phyloP scores from a whole-genome alignment of 2,797 vertebrate genomes.

The Choloepus didactylus region DNA sequence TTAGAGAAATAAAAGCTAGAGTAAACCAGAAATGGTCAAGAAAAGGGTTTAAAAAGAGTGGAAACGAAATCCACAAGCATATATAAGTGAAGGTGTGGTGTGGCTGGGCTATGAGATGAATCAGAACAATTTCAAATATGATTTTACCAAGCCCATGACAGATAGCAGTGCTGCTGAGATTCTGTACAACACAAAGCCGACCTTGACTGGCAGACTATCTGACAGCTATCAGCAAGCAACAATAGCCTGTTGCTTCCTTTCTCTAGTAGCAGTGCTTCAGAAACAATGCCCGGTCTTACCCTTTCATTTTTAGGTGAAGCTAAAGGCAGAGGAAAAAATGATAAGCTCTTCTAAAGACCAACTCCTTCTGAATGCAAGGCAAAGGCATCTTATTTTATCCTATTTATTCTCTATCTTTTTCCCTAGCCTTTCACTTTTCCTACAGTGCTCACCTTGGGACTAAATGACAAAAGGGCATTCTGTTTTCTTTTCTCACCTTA shows the following conservation, averaged over 20 bases:
- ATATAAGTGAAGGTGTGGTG: background rate
- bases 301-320: background rate
- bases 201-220: background rate
- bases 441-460: background rate
- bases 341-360: background rate
- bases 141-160: background rate
- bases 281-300: background rate
- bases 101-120: background rate
- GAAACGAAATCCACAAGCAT: background rate
- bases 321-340: background rate
- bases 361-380: background rate
- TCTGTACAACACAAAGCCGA: background rate
- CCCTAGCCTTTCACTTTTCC: background rate
- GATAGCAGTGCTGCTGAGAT: background rate
- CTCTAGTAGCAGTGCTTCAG: background rate
- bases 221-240: background rate
- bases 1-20: constrained; percentile 74
- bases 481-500: background rate
- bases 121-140: background rate
- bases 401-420: background rate
- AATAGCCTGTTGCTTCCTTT: background rate
- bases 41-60: background rate
- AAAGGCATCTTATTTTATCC: background rate
- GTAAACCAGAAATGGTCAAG: constrained; percentile 59
- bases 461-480: background rate